A percentile compares a stretch with the other conserved stretches of the same genome.
These are phyloP conservation scores for Sinocyclocheilus grahami DNA, from an alignment of 2,113 vertebrate species.

Conservation along the genomic window DNA sequence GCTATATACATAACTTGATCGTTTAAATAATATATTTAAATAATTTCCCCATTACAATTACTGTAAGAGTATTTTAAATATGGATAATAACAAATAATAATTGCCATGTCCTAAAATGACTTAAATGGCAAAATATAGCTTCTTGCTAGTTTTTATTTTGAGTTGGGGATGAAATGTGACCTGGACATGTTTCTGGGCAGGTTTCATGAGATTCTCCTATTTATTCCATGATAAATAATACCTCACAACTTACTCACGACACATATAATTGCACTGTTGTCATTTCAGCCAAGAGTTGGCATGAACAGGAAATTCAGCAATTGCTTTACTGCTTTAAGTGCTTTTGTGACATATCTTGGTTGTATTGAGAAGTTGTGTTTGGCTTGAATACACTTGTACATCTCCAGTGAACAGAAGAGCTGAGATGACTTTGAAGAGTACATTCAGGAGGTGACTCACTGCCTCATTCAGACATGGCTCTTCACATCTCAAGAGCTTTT, in stretches of 20 bases:
- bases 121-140: too few species aligned
- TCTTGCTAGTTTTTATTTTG: too few species aligned
- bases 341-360: not conserved
- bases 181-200: too few species aligned
- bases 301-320: not conserved
- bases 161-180: not conserved
- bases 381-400: not conserved
- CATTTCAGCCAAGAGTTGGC: not conserved
- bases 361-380: not conserved
- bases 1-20: not conserved
- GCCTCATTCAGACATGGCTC: not conserved
- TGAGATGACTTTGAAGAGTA: conserved; percentile 1
- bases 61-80: too few species aligned
- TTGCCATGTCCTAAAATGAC: not conserved
- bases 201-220: not conserved
- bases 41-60: not conserved
- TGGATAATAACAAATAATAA: not conserved
- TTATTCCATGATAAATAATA: not conserved
- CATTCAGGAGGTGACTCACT: not conserved
- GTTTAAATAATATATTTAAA: not conserved
- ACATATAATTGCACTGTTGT: not conserved
- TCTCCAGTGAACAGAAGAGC: not conserved
- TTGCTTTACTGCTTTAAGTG: not conserved
- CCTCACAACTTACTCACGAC: not conserved
- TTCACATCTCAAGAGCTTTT: conserved; percentile 12